Evolutionary conservation across 1,140 invertebrate species (phyloP).

Genomic region (Contarinia nasturtii): DNA sequence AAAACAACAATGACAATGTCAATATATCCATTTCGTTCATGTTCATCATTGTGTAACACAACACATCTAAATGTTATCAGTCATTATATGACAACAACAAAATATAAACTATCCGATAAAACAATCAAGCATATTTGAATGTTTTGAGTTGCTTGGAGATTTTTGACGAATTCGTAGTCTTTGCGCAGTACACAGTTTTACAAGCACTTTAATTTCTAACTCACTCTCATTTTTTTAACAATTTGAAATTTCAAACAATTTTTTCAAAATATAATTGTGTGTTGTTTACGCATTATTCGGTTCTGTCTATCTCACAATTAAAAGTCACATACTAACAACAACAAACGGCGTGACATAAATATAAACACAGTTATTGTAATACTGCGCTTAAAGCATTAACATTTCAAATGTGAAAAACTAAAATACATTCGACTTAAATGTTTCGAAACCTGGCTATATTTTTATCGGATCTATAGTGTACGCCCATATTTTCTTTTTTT

Average conservation of each 20-base stretch:
- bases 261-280: too few relatives aligned
- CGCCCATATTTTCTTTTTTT: conserved; percentile 3
- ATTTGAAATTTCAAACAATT: too few relatives aligned
- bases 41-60: neutral
- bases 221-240: too few relatives aligned
- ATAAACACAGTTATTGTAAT: too few relatives aligned
- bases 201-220: too few relatives aligned
- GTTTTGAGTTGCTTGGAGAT: neutral
- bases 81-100: neutral
- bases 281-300: too few relatives aligned
- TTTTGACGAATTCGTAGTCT: neutral
- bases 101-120: neutral
- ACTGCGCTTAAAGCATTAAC: too few relatives aligned
- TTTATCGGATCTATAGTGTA: neutral
- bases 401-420: neutral
- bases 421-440: neutral
- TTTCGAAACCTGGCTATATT: conserved; percentile 1
- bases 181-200: too few relatives aligned
- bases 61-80: neutral
- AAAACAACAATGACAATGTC: too few relatives aligned
- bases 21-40: neutral
- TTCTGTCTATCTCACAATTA: too few relatives aligned
- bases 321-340: too few relatives aligned
- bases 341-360: too few relatives aligned
- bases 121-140: neutral